A percentile compares a stretch with the other conserved stretches of the same genome.
phyloP scores from a whole-genome alignment of 2,113 vertebrate species.

The Oenanthe oenanthe region DNA sequence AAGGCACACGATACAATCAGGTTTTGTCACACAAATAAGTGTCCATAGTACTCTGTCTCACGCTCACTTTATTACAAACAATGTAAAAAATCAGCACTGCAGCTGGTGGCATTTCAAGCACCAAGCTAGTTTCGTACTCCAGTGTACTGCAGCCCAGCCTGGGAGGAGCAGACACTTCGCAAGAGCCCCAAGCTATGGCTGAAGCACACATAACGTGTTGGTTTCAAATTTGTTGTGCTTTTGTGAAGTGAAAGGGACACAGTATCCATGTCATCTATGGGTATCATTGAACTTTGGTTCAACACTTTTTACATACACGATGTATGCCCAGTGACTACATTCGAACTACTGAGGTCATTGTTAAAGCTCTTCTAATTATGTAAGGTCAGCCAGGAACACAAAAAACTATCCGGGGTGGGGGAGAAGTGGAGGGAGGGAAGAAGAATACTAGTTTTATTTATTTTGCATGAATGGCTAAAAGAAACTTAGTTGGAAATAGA shows the following conservation, averaged over 20 bases:
- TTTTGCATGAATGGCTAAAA: background rate
- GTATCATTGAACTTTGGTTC: background rate
- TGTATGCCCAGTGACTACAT: background rate
- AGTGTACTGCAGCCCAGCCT: rapidly evolving
- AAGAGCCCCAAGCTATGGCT: background rate
- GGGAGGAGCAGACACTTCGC: rapidly evolving
- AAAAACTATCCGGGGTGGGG: background rate
- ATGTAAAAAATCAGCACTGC: background rate
- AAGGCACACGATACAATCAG: conserved; percentile 46
- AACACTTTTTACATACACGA: background rate
- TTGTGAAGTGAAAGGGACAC: background rate
- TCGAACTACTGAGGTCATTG: background rate
- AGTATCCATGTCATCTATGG: no score
- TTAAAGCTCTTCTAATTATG: background rate
- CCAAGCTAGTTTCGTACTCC: background rate
- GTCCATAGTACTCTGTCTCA: background rate
- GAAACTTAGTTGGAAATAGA: background rate
- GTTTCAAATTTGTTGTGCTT: background rate
- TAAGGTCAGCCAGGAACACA: background rate
- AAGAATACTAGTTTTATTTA: background rate
- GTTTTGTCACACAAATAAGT: conserved; percentile 7
- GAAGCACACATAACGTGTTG: background rate
- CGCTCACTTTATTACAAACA: conserved; percentile 17
- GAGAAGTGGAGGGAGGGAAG: no score
- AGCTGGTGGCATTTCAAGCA: background rate